Base-by-base conservation (phyloP, 2,113 vertebrate species). In the Crotophaga sulcirostris region DNA sequence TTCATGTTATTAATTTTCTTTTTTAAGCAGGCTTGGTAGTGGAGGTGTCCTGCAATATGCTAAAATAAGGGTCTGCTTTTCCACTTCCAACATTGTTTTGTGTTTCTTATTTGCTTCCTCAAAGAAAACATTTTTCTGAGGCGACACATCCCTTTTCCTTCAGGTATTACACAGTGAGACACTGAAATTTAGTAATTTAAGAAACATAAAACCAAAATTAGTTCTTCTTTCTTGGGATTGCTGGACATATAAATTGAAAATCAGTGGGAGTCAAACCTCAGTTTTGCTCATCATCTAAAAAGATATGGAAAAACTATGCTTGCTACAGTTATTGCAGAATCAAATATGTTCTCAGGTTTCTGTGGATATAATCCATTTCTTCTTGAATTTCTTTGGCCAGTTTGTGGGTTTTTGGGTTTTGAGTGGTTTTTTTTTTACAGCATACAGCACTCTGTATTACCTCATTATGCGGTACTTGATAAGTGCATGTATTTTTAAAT, bases 251-350 rank as follows among this genome's bases (percentile, higher is more conserved):
- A 84, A 68, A 74, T 79, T 49, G 31, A 58, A 55, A 79, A 63
- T 34, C 44, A 45, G 51, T 40, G 33, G 13, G 7, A 84, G 26
- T 20, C 36, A 84, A 56, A 69, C 13, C 9, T 76, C 38, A 55
- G 11, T 77, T 90, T 49, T 79, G 16, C 38, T 55, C 24, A 60
- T 54, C 19, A 73, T 67, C 36, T 76, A 75, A 44, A 55, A 80
- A 28, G 62, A 59, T 14, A 21, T 2, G 0, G 25, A n/a, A 80
- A 77, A 77, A 23, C 24, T 51, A n/a, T 58, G 26, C 47, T 67
- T 75, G 20, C 54, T 76, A 70, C 0, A 1, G 51, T 2, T 62
- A 49, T 26, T 59, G 14, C 20, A 2, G 10, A 51, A n/a, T 38
- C 70, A 60, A 59, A 62, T 24, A 62, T 13, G 25, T 8, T 34